phyloP scores from a whole-genome alignment of 2,797 vertebrate species.

The Acrocephalus scirpaceus region DNA sequence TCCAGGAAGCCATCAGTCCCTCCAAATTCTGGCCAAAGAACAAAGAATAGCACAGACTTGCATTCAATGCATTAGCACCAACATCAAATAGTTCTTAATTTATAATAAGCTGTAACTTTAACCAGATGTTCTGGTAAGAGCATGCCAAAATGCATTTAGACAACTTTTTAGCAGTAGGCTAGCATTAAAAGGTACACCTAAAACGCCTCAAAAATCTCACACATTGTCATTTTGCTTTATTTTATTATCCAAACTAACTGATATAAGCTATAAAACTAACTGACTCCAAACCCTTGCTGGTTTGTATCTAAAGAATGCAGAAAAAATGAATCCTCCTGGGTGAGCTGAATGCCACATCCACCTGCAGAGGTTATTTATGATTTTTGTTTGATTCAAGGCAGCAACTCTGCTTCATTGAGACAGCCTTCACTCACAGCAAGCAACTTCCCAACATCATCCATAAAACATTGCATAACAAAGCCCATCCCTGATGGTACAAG shows the following conservation, averaged over 20 bases:
- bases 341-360: not conserved
- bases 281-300: not conserved
- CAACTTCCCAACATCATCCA: constrained; percentile 1
- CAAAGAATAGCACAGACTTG: not conserved
- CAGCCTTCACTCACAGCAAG: not conserved
- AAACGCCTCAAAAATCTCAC: not conserved
- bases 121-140: not conserved
- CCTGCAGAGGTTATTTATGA: not conserved
- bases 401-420: not conserved
- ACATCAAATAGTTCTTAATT: not conserved
- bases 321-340: not conserved
- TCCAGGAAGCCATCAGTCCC: not conserved
- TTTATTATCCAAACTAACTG: not conserved
- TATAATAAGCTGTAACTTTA: not conserved
- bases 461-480: not conserved
- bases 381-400: not conserved
- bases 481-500: not conserved
- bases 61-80: not conserved
- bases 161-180: not conserved
- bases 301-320: not conserved
- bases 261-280: not conserved
- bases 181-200: not conserved
- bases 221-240: not conserved
- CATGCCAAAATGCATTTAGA: not conserved
- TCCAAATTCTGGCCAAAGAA: not conserved